Conservation (phyloP, 1,140 invertebrate species). For the Micrasema longulum region DNA sequence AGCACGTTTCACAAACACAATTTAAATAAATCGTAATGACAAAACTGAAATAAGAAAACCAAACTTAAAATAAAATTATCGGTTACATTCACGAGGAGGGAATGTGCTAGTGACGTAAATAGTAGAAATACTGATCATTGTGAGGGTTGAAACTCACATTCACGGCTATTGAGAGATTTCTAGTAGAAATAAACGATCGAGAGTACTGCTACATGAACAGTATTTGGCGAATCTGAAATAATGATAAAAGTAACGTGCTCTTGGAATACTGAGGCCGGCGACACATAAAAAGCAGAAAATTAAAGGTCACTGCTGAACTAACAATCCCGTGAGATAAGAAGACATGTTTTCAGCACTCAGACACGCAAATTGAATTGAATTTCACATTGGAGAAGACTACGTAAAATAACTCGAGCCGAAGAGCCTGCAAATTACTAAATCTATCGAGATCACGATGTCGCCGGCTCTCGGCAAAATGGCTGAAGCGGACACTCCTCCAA, state of each 20-base stretch:
- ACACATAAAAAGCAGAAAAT: slow-evolving; percentile 38
- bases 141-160: not conserved
- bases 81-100: slow-evolving; percentile 15
- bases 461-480: slow-evolving; percentile 68
- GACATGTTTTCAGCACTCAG: not conserved
- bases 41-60: not conserved
- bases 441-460: slow-evolving; percentile 61
- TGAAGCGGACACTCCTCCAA: slow-evolving; percentile 67
- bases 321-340: not conserved
- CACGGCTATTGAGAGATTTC: not conserved
- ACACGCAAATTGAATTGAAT: too few species aligned
- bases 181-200: not conserved
- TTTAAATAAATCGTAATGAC: not conserved
- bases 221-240: not conserved
- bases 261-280: slow-evolving; percentile 36
- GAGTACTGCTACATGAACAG: not conserved
- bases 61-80: not conserved
- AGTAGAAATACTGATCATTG: slow-evolving; percentile 8
- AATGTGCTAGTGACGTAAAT: slow-evolving; percentile 36
- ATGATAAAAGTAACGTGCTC: slow-evolving; percentile 35
- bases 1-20: too few species aligned
- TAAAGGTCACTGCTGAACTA: slow-evolving; percentile 40
- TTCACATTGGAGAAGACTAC: too few species aligned
- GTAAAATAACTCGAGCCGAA: too few species aligned
- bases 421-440: too few species aligned